Evolutionary conservation across 1,140 invertebrate species (phyloP).

Genomic region (Planococcus citri): DNA sequence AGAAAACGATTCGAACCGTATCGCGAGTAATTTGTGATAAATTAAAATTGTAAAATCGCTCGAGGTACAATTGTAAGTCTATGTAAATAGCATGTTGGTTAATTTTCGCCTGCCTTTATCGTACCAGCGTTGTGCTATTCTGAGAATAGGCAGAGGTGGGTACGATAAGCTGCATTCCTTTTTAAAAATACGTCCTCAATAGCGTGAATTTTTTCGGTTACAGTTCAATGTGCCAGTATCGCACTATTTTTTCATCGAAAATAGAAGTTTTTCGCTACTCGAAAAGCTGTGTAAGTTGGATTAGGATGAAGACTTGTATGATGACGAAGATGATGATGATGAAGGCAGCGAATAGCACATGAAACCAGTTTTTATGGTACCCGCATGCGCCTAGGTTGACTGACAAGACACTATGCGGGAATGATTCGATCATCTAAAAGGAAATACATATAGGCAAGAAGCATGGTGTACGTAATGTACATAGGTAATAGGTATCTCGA

Average conservation of each 20-base stretch:
- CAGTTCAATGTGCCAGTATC: no score
- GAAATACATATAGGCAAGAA: no score
- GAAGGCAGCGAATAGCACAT: neutral
- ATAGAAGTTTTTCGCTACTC: no score
- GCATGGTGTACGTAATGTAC: no score
- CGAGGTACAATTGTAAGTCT: neutral
- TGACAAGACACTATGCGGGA: neutral
- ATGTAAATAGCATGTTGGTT: neutral
- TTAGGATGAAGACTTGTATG: no score
- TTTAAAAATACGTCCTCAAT: neutral
- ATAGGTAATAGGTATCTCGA: no score
- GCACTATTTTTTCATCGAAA: no score
- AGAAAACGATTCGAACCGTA: neutral
- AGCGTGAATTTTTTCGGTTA: neutral
- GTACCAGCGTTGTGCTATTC: neutral
- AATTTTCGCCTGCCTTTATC: neutral
- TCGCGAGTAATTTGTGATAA: neutral
- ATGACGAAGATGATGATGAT: no score
- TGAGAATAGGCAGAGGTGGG: no score
- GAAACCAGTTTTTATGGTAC: neutral
- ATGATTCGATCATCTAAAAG: neutral
- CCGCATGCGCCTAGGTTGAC: neutral
- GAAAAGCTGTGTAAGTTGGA: no score
- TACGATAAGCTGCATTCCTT: constrained; percentile 1
- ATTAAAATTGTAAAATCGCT: neutral